Base-by-base conservation (phyloP, 2,888 invertebrate genomes). In the Cancer borealis region DNA sequence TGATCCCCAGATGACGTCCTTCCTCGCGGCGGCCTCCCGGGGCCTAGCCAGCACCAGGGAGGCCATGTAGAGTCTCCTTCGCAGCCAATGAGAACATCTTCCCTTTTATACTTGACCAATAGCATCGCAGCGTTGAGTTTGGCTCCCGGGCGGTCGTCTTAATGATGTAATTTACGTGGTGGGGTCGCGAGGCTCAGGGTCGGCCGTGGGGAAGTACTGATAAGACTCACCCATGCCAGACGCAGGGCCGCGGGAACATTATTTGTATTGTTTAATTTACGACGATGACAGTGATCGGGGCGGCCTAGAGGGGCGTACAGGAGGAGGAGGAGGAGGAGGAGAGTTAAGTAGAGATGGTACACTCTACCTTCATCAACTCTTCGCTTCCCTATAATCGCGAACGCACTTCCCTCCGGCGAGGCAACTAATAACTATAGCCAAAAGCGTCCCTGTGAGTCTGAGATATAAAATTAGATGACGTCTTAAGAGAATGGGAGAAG, bases 221-320 rank as follows among this genome's bases (percentile, higher is more conserved):
- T 84, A 84, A 84, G 39, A 39, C 84, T 39, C 84, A 84, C 84
- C 84, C 84, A 39, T 84, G 84, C 84, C 84, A 84, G 84, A 84
- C 84, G 10, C 8, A 84, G 17, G 39, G 84, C 84, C 84, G 84
- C 84, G 30, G 84, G 84, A 39, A 84, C 84, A 84, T 84, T 84
- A 84, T 84, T 84, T 84, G 84, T 84, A 84, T 84, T 84, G 84
- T 84, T 84, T 84, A 84, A 84, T 84, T 84, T 84, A 84, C 39
- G 84, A 39, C 84, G 84, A 84, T 84, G 84, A 39, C 84, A 84
- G 84, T 84, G 84, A 84, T 84, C 84, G 39, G 84, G 39, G 10
- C 39, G 84, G 30, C 39, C 12, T 30, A 84, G 39, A 84, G 84
- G 12, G 84, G 30, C n/a, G 39, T 30, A 39, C 4, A 30, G 79